Base-by-base conservation (phyloP, 2,888 invertebrate species). In the Polyommatus icarus region DNA sequence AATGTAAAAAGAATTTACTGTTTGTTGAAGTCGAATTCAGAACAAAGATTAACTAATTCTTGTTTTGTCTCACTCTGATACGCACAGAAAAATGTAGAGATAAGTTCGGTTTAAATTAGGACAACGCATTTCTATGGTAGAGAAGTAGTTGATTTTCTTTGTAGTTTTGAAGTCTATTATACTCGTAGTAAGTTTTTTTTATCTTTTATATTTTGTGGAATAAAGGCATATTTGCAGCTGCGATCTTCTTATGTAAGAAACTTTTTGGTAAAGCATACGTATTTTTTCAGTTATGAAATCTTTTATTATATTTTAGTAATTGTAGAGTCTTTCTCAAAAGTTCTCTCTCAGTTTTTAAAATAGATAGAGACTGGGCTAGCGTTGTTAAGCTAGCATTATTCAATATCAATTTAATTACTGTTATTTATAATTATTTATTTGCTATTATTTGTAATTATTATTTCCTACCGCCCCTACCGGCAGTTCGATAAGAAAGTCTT, bases 51-150 rank as follows among this genome's bases (percentile, higher is more conserved):
- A 61, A 61, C 59, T 20, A 8, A 61, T 20, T 61, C 59, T 61
- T 61, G 59, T 61, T 61, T 61, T 61, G 59, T 61, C 59, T 61
- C 59, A 10, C 20, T 61, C 20, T 61, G 59, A 61, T 61, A 61
- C 10, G 1, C n/a, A 10, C 8, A 20, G 20, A 20, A 61, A 61
- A 61, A 61, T 61, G 59, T 24, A 3, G 20, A 61, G 59, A 61
- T 61, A 61, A 61, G 20, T 61, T 61, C 20, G 8, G 24, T 61
- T 20, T 20, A 61, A 61, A 61, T 20, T 24, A 61, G 59, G 10
- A 61, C 59, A 61, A 20, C 59, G n/a, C 20, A 61, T 61, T 61
- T 61, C 20, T 61, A 24, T 24, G 3, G 4, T 10, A 46, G 46
- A 46, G 46, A 46, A 12, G 2, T n/a, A 2, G 18, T 15, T 8